Percentiles rank a stretch among this genome's conserved stretches.
phyloP scores from a whole-genome alignment of 2,113 vertebrate species.

The Pedionomus torquatus region DNA sequence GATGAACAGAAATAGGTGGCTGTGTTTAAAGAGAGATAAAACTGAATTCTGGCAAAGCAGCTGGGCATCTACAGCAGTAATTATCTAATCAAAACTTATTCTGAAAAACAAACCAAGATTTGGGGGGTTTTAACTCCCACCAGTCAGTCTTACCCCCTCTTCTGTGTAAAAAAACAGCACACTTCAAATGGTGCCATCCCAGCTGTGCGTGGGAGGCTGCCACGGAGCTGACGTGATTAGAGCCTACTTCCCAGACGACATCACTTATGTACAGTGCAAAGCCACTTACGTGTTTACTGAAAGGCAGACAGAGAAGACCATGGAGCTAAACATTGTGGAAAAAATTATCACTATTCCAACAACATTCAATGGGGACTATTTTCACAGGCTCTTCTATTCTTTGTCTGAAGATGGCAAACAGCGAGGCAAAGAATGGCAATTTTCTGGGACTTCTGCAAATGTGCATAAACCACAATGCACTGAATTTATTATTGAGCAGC shows the following conservation, averaged over 20 bases:
- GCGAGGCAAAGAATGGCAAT: not conserved
- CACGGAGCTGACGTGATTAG: fast-evolving
- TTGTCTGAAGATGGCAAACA: not conserved
- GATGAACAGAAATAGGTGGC: not conserved
- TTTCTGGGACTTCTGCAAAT: not conserved
- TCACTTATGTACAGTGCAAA: not conserved
- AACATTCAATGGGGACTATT: not conserved
- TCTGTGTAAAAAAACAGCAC: not conserved
- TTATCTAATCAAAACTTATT: constrained; percentile 27
- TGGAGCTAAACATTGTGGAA: fast-evolving
- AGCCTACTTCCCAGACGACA: not conserved
- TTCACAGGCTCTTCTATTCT: not conserved
- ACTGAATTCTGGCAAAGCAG: not conserved
- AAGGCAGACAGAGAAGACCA: not conserved
- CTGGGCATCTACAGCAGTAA: not conserved
- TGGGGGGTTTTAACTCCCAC: not conserved
- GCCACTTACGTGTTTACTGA: not conserved
- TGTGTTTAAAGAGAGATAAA: not conserved
- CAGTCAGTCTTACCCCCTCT: not conserved
- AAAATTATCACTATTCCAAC: not conserved
- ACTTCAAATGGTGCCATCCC: not conserved
- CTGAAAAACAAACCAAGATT: not conserved
- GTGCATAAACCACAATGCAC: not conserved
- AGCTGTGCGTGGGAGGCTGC: not conserved
- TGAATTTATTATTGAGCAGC: not conserved